Base-by-base conservation (phyloP, 2,888 invertebrate species). In the Clivina fossor region DNA sequence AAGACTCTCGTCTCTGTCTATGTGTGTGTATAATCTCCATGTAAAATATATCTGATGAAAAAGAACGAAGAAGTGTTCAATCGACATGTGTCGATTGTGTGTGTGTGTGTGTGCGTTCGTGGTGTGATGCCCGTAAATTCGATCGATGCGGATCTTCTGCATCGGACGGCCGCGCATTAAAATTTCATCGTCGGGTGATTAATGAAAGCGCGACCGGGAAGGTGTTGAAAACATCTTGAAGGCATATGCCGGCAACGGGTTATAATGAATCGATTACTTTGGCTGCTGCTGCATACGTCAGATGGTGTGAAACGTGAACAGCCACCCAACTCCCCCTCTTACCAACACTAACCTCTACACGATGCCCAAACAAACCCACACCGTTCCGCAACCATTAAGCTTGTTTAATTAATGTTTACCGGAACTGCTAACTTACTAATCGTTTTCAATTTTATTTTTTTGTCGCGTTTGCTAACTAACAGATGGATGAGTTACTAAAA, bases 211-310 rank as follows among this genome's bases (percentile, higher is more conserved):
- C 30, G 50, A n/a, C 19, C 15, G 26, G 5, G 35, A 47, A 53
- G 53, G 53, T 53, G 53, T 35, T 53, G 53, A 53, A 53, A 53
- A 53, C 53, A 53, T 53, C 53, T 53, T 53, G 53, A 53, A 53
- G 37, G 44, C 44, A 53, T 40, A 44, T 47, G 47, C 47, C 20
- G 22, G 15, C 43, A 53, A 53, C 53, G 53, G 53, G 53, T 53
- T 46, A 46, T 30, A 53, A 53, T 53, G 53, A 53, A 53, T 44
- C 44, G 53, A 53, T 43, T 28, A 19, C 9, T 9, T 24, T 24
- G 9, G 9, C 26, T 24, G 26, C 9, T 7, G 26, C 4, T 24
- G 44, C 30, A 43, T n/a, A 44, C 44, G 44, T 44, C 44, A 44
- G 44, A 28, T 44, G 30, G 44, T 20, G 16, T n/a, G n/a, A n/a